Evolutionary conservation across 1,140 invertebrate species (phyloP).

Genomic region (Lucilia cuprina): DNA sequence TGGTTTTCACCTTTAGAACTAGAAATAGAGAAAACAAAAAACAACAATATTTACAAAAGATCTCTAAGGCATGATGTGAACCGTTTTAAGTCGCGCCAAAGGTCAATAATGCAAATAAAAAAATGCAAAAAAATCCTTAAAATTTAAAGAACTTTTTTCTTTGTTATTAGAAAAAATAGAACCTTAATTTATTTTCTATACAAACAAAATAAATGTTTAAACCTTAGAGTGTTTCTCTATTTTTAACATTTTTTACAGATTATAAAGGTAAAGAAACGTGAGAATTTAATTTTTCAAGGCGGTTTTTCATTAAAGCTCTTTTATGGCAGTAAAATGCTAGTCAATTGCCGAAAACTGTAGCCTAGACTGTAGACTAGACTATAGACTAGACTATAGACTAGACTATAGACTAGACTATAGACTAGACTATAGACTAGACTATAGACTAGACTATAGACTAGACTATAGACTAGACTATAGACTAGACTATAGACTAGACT

Average conservation of each 20-base stretch:
- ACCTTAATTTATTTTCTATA: conserved; percentile 24
- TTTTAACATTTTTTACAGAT: background rate
- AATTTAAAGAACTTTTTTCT: background rate
- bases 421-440: no score
- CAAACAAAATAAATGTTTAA: conserved; percentile 23
- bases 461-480: no score
- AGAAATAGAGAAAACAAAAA: background rate
- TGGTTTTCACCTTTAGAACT: background rate
- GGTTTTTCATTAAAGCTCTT: background rate
- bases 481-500: no score
- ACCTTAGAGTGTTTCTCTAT: background rate
- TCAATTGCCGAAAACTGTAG: background rate
- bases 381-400: no score
- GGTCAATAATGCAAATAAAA: conserved; percentile 26
- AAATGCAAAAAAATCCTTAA: background rate
- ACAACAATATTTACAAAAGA: background rate
- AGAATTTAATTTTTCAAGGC: conserved; percentile 12
- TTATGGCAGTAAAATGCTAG: no score
- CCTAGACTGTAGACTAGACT: background rate
- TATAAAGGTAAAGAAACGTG: conserved; percentile 8
- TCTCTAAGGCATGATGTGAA: conserved; percentile 28
- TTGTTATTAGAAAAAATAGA: background rate
- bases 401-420: no score
- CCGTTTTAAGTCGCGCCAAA: conserved; percentile 33
- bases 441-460: no score